Evolutionary conservation across 2,888 invertebrate genomes (phyloP), one percentile per base, ranked within the genome.

Genomic region (Kuschelorhynchus macadamiae): DNA sequence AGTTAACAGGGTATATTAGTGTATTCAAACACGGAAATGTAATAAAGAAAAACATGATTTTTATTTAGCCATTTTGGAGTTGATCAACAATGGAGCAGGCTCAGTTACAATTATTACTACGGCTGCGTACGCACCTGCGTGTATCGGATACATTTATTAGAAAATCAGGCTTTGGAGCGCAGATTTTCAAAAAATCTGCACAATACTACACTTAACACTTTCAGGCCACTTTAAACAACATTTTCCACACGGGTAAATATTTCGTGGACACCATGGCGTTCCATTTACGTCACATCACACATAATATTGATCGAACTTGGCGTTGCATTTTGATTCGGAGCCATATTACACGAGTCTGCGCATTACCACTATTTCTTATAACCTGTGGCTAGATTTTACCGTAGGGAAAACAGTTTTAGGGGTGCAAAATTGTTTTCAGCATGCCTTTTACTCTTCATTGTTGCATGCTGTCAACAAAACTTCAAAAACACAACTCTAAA

Each of bases 111-210:
- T 88, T 88, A 89, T 88, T 90, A 90, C 89, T 92, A 93, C 93
- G 93, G 89, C 94, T 95, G 95, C 95, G 94, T 95, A 94, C 94
- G 94, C 94, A 94, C 94, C 93, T 95, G 93, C 92, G 93, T 93
- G 91, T 86, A 85, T 86, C 83, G 81, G 77, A 76, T 78, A 81
- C 81, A 82, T 83, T 83, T 82, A 84, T 80, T 80, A 81, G 79
- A 81, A 83, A 82, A 83, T 82, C 82, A 82, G 79, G 81, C 81
- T 81, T 82, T 80, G 77, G 79, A 79, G 79, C 79, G 79, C 79
- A 78, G 78, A 80, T 80, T 81, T 76, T 75, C 72, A 73, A 76
- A 79, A 79, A 78, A 77, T 77, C 17, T 16, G 25, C 59, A 63
- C 57, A 63, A 57, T 63, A 53, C 53, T 32, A 14, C 67, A 70